phyloP scores from a whole-genome alignment of 2,113 vertebrate species.

The Rousettus leschenaultii region DNA sequence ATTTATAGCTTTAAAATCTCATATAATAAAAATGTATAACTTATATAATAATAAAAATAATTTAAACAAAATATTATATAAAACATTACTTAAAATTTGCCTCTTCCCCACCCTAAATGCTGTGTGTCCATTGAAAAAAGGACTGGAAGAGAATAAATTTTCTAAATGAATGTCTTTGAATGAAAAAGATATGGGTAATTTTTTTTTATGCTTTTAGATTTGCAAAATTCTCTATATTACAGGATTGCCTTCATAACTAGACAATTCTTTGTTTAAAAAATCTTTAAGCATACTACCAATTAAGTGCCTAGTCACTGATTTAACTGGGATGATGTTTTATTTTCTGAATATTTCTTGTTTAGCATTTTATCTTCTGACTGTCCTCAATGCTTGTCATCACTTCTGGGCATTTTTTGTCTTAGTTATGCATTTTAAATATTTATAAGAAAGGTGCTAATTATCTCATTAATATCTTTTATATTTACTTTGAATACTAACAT shows the following conservation, averaged over 20 bases:
- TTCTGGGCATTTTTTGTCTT: not conserved
- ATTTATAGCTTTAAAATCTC: not conserved
- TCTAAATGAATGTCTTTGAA: not conserved
- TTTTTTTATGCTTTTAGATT: not conserved
- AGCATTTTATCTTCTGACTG: not conserved
- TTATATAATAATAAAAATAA: not conserved
- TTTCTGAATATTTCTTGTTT: not conserved
- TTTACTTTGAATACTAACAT: not conserved
- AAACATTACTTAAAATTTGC: not conserved
- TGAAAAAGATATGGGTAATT: not conserved
- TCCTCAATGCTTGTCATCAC: not conserved
- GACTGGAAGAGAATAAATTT: not conserved
- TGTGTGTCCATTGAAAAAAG: not conserved
- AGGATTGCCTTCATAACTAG: not conserved
- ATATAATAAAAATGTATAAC: not conserved
- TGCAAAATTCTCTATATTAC: not conserved
- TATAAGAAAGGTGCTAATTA: not conserved
- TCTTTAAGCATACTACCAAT: not conserved
- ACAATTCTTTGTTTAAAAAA: not conserved
- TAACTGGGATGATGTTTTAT: not conserved
- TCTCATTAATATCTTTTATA: slow-evolving; percentile 5
- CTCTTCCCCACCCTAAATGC: not conserved
- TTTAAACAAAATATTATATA: not conserved
- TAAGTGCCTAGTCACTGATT: not conserved
- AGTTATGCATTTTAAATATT: slow-evolving; percentile 16